Conservation (phyloP, 2,888 invertebrate genomes). For the Cyrtodaria siliqua region DNA sequence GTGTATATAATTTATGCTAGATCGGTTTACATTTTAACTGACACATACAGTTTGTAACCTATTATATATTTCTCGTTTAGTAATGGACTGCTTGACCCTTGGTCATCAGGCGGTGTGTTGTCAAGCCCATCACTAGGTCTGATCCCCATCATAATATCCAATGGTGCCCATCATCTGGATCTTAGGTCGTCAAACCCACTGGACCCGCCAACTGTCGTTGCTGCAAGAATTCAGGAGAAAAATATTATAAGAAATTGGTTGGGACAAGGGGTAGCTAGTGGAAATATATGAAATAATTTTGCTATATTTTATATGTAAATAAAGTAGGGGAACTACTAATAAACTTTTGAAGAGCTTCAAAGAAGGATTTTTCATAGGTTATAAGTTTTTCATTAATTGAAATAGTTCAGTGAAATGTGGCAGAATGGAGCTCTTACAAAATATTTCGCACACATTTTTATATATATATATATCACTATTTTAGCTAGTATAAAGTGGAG, state of each 20-base stretch:
- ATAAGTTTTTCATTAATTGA: too few species aligned
- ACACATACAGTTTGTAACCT: not conserved
- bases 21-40: not conserved
- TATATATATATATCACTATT: too few species aligned
- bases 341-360: too few species aligned
- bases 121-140: constrained; percentile 77
- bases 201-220: constrained; percentile 85
- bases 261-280: constrained; percentile 25
- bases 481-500: too few species aligned
- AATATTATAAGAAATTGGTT: constrained; percentile 81
- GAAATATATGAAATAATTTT: too few species aligned
- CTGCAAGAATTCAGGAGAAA: constrained; percentile 80
- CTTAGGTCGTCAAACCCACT: constrained; percentile 85
- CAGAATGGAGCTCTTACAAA: too few species aligned
- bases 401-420: too few species aligned
- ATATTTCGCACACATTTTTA: too few species aligned
- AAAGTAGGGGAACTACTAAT: too few species aligned
- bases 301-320: too few species aligned
- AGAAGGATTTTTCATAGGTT: too few species aligned
- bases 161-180: constrained; percentile 87
- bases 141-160: constrained; percentile 84
- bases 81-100: constrained; percentile 87
- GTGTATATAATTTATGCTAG: too few species aligned
- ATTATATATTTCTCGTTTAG: constrained; percentile 72
- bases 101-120: constrained; percentile 86